Evolutionary conservation across 2,888 invertebrate species (phyloP).

Genomic region (Archips crataeganus): DNA sequence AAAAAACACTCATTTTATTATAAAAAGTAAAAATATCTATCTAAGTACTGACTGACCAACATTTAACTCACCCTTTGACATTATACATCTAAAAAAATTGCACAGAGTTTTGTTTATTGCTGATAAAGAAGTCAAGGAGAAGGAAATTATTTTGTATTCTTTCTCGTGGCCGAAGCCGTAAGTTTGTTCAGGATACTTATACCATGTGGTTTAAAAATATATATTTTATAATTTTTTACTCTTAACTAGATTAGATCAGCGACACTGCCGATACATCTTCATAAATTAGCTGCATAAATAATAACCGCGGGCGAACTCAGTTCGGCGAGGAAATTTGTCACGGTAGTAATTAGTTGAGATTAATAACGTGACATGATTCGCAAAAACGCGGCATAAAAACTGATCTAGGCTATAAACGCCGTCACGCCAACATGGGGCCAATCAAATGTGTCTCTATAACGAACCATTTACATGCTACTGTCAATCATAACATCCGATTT

Average conservation of each 20-base stretch:
- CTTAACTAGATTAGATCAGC: not conserved
- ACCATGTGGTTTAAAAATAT: not conserved
- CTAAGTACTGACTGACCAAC: too few species aligned
- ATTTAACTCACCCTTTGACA: too few species aligned
- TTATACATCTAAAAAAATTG: too few species aligned
- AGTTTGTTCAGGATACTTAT: too few species aligned
- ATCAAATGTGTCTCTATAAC: constrained; percentile 41
- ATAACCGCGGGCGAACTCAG: not conserved
- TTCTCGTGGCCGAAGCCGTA: too few species aligned
- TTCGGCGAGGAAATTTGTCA: constrained; percentile 9
- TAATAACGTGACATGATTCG: not conserved
- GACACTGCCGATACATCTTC: not conserved
- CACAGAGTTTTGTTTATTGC: too few species aligned
- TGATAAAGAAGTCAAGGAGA: too few species aligned
- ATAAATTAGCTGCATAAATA: not conserved
- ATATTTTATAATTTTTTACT: not conserved
- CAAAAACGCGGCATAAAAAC: constrained; percentile 33
- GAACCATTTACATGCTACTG: constrained; percentile 45
- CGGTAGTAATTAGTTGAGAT: constrained; percentile 15
- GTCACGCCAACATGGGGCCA: constrained; percentile 28
- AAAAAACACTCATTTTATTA: not conserved
- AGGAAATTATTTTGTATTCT: too few species aligned
- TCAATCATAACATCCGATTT: constrained; percentile 48
- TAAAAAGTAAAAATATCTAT: too few species aligned
- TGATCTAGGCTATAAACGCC: constrained; percentile 24